Base-by-base conservation (phyloP, 2,888 invertebrate genomes). In the Macrosoma leucophasiata region DNA sequence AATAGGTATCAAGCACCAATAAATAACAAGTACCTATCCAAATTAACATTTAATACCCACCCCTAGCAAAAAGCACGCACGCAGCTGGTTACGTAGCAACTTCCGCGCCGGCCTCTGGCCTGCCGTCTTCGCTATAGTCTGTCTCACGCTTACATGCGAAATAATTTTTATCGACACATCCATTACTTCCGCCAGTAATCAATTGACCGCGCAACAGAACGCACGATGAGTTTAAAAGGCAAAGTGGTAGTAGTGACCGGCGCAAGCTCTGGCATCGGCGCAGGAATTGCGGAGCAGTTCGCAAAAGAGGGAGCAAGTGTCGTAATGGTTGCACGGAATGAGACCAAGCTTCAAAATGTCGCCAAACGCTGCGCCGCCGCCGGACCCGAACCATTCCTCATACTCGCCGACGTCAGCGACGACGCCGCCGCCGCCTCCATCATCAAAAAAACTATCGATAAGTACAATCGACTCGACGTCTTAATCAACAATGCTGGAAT, bases 231-330 rank as follows among this genome's bases (percentile, higher is more conserved):
- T 44, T 61, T 60, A 20, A 35, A 39, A 31, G 46, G 56, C 11
- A 63, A 64, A 54, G 55, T 62, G 2, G 53, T 60, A 2, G 28
- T 65, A 4, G 35, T 65, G n/a, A 65, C 58, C 1, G 64, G 63
- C 1, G 54, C 53, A 3, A 58, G 59, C 18, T 46, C 59, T 0
- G 61, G 59, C 1, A 59, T 62, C 7, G 65, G 64, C 2, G 62
- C 57, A 3, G 43, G 49, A 4, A 51, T 48, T 1, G 58, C 62
- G 1, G 36, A 52, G 11, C 14, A 39, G 7, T 62, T 61, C 21
- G 50, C 59, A 1, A 48, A 50, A 26, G 54, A 58, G 44, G 55
- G 54, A 4, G 61, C 62, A 3, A 18, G 30, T n/a, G 39, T 65
- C 0, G 55, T 43, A 4, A 46, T 65, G 22, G 53, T 60, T 0